Evolutionary conservation across 2,888 invertebrate species (phyloP), one percentile per base, ranked within the genome.

Genomic region (Callyntrura sp.): DNA sequence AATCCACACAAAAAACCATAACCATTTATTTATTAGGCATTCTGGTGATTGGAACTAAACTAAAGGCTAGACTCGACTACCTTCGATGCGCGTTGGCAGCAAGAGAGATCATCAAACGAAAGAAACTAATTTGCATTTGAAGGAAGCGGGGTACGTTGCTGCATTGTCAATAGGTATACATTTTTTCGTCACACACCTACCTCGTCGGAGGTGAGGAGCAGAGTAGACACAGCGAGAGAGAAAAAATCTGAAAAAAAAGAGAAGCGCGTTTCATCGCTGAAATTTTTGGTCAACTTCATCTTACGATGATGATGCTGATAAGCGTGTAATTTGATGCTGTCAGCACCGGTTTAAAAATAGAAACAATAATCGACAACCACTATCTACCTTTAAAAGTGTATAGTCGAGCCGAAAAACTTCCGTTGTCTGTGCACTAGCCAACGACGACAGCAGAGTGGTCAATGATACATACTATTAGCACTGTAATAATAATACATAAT

Each of bases 281-380:
- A 73, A 73, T n/a, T 45, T 45, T 45, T 45, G 43, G 45, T 20
- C 45, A 73, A 45, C 70, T 68, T 43, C 28, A 25, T 28, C 14
- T 25, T 11, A 25, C 35, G 65, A 8, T 68, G 43, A 45, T 73
- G 70, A 73, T 48, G 70, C 45, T 17, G 70, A 73, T 73, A 73
- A 45, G 45, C 70, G 23, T 73, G 70, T 45, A 73, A 73, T 73
- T 73, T 73, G 70, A 73, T 73, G 20, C 45, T 20, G 45, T 45
- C 70, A 45, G 70, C 45, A 43, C 70, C 17, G 48, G 45, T 73
- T 73, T 73, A 73, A 73, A 73, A 73, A 73, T 73, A 45, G 70
- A 73, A 73, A 9, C 45, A 45, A 73, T 45, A 73, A 68, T 43
- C 43, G 45, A 23, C 45, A 45, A 20, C 35, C 6, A 35, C 35